Base-by-base conservation (phyloP, 2,797 vertebrate genomes). In the Parambassis ranga region DNA sequence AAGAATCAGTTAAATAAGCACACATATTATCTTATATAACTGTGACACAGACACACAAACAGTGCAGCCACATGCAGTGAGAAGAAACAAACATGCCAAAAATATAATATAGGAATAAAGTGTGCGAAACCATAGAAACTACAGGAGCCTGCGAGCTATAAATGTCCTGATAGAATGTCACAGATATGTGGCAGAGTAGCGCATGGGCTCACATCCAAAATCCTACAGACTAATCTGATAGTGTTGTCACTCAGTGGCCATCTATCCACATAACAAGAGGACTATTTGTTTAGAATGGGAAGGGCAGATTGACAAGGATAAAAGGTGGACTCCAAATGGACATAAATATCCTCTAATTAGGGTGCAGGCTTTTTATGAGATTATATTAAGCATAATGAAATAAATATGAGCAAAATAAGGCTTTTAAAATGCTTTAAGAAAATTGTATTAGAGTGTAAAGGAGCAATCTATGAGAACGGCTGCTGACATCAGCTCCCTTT, bases 401-500 rank as follows among this genome's bases (percentile, higher is more conserved):
- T 33, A 7, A 16, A 14, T 36, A 26, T 4, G 2, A 10, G 7
- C n/a, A n/a, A n/a, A n/a, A n/a, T n/a, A n/a, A n/a, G n/a, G n/a
- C n/a, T n/a, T n/a, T 60, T 57, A 31, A 51, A 41, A 55, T 18
- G 19, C 47, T 49, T 39, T 1, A 8, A 13, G 35, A 16, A 46
- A 50, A 38, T 15, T 15, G n/a, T 48, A 5, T 26, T 39, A 1
- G 6, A 7, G 18, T 18, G 23, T 38, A 42, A 41, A 55, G 42
- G 23, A 57, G 19, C 1, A 26, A n/a, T 39, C 28, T 46, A 19
- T 28, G 46, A 51, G 65, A 38, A 23, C 30, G 39, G 39, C 23
- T 68, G 71, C 71, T 75, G 71, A 80, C 57, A 51, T 48, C 39
- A 72, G 70, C 79, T 65, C 16, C 46, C 27, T 61, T 63, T 30